Evolutionary conservation across 2,113 vertebrate genomes (phyloP).

Genomic region (Catharus minimus): DNA sequence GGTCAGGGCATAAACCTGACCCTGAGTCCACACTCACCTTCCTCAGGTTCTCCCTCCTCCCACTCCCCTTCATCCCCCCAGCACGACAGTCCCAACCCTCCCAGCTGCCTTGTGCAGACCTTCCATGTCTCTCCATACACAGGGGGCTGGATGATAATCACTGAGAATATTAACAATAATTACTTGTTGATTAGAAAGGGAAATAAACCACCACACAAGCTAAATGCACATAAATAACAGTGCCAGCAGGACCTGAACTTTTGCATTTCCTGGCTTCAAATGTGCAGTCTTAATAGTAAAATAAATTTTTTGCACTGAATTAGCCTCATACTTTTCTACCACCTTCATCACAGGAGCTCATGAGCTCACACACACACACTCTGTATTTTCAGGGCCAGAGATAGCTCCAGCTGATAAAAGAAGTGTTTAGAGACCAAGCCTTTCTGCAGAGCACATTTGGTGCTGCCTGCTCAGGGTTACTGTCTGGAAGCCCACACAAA

Average conservation of each 20-base stretch:
- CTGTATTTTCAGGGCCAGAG: not conserved
- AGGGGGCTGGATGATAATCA: not conserved
- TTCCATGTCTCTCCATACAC: fast-evolving
- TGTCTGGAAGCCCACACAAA: not conserved
- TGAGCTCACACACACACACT: not conserved
- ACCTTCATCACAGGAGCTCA: not conserved
- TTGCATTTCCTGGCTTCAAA: slow-evolving; percentile 49
- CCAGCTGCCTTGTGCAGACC: not conserved
- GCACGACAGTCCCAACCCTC: not conserved
- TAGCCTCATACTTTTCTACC: not conserved
- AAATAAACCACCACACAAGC: not conserved
- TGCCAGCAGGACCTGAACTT: slow-evolving; percentile 33
- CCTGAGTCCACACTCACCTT: fast-evolving
- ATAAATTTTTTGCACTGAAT: not conserved
- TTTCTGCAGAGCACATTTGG: not conserved
- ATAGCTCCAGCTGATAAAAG: not conserved
- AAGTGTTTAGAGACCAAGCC: not conserved
- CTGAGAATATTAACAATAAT: not conserved
- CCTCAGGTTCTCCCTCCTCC: not conserved
- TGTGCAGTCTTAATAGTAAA: not conserved
- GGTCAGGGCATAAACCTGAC: not conserved
- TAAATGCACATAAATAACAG: not conserved
- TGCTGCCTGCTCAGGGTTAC: not conserved
- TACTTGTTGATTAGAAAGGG: not conserved
- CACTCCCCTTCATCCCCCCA: not conserved